Conservation (phyloP, 2,113 vertebrate genomes). For the Percopsis transmontana region DNA sequence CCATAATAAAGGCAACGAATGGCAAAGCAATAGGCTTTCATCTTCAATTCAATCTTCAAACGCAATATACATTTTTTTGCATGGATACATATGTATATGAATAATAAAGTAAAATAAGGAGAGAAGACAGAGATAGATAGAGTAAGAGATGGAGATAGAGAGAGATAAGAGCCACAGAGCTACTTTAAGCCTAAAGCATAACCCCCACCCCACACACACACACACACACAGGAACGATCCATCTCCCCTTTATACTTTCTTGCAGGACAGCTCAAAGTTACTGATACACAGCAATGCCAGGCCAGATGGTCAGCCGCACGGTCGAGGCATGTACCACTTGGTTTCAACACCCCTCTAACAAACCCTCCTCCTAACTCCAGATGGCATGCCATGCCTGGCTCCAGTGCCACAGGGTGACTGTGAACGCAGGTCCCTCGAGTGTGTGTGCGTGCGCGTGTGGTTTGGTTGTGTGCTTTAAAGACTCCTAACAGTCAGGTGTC, state of each 20-base stretch:
- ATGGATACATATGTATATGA: not conserved
- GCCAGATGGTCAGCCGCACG: constrained; percentile 77
- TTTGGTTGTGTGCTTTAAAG: constrained; percentile 41
- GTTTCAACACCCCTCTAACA: constrained; percentile 70
- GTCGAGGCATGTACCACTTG: constrained; percentile 69
- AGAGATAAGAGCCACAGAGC: constrained; percentile 14
- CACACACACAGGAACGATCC: constrained; percentile 45
- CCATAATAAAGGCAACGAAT: not conserved
- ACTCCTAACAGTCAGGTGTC: constrained; percentile 26
- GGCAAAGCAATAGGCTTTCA: too few species aligned
- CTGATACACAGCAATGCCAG: constrained; percentile 66
- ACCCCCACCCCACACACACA: constrained; percentile 64
- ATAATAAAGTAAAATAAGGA: not conserved
- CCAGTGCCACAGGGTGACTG: constrained; percentile 67
- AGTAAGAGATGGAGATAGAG: not conserved
- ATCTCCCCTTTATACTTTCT: constrained; percentile 29
- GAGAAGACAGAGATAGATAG: constrained; percentile 1
- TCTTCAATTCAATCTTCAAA: not conserved
- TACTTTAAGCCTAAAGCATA: constrained; percentile 52
- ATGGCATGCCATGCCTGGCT: constrained; percentile 71
- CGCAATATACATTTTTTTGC: not conserved
- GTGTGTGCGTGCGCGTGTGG: constrained; percentile 12
- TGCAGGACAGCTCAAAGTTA: constrained; percentile 66
- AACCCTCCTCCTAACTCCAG: constrained; percentile 69
- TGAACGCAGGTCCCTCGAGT: constrained; percentile 44